Evolutionary conservation across 2,797 vertebrate species (phyloP).

Genomic region (Bucorvus abyssinicus): DNA sequence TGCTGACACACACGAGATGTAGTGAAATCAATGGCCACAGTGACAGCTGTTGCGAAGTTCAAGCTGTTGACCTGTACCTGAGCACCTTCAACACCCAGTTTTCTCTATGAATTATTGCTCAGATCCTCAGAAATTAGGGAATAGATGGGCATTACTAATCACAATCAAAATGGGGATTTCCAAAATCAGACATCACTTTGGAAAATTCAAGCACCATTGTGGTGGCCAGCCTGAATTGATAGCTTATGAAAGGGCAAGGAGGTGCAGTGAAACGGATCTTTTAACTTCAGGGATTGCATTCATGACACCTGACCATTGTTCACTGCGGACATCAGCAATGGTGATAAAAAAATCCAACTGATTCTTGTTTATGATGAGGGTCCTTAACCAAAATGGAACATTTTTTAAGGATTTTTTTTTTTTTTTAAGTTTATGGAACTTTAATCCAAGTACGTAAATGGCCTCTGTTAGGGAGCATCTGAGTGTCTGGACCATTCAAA

Average conservation of each 20-base stretch:
- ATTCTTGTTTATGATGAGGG: neutral
- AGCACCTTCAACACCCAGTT: neutral
- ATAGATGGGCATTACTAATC: neutral
- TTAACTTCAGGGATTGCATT: neutral
- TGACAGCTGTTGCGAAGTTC: neutral
- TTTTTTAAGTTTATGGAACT: neutral
- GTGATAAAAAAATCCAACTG: neutral
- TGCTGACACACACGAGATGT: neutral
- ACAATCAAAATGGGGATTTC: neutral
- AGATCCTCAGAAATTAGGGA: neutral
- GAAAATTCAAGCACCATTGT: neutral
- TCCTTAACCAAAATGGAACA: neutral
- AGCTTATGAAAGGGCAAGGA: neutral
- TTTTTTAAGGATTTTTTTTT: neutral
- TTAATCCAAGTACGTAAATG: neutral
- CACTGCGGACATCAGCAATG: accelerated
- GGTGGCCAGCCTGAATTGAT: neutral
- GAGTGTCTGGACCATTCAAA: neutral
- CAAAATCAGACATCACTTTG: neutral
- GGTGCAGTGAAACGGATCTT: neutral
- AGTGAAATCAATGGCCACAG: neutral
- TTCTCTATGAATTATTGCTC: neutral
- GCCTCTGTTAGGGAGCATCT: neutral
- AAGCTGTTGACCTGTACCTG: neutral
- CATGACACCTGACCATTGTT: neutral